Conservation (phyloP, 2,888 invertebrate genomes). For the Acrocyrtus sp. region DNA sequence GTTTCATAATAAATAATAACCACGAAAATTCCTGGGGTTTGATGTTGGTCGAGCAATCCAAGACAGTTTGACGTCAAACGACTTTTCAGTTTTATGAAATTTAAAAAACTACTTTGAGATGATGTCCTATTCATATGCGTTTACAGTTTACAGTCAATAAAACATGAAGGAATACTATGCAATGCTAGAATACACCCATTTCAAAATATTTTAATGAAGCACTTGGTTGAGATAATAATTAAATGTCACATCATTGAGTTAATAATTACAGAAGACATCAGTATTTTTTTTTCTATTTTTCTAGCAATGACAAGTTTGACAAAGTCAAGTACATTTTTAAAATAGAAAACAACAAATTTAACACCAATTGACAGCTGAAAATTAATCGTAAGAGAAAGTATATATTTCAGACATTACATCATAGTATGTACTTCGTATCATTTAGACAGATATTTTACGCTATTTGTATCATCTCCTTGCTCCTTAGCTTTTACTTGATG, state of each 20-base stretch:
- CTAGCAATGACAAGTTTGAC: slow-evolving; percentile 32
- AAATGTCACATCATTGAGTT: slow-evolving; percentile 46
- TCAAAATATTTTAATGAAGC: slow-evolving; percentile 31
- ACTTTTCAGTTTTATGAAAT: too few species aligned
- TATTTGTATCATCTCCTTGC: too few species aligned
- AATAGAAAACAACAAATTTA: slow-evolving; percentile 43
- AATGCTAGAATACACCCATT: not conserved
- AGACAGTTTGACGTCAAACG: too few species aligned
- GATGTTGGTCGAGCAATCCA: too few species aligned
- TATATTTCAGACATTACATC: too few species aligned
- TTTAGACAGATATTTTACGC: too few species aligned
- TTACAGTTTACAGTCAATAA: too few species aligned
- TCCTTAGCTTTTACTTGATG: slow-evolving; percentile 6
- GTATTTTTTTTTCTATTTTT: slow-evolving; percentile 26
- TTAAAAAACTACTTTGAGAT: too few species aligned
- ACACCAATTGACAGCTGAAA: slow-evolving; percentile 31
- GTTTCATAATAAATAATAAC: too few species aligned
- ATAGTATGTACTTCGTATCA: too few species aligned
- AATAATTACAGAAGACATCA: slow-evolving; percentile 47
- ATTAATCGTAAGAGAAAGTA: slow-evolving; percentile 12
- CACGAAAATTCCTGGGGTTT: too few species aligned
- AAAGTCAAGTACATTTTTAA: slow-evolving; percentile 39
- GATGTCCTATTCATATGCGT: too few species aligned
- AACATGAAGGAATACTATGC: not conserved
- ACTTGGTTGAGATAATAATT: slow-evolving; percentile 48